Percentiles rank a stretch among this genome's conserved stretches.
Evolutionary conservation across 2,888 invertebrate genomes (phyloP).

Genomic region (Corbicula japonica): DNA sequence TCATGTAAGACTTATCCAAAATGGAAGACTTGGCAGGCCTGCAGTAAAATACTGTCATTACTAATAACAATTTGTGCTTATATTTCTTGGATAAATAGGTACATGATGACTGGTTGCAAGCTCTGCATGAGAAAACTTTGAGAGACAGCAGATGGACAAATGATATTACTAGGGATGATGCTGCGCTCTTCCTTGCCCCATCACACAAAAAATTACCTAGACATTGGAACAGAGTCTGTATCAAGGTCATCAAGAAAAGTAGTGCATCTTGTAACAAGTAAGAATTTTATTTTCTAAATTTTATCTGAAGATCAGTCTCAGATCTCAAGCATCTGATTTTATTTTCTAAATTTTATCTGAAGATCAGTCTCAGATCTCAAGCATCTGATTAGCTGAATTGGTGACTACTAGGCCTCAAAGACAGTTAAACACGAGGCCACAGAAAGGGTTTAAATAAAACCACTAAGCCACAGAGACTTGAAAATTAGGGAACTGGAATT

Average conservation of each 20-base stretch:
- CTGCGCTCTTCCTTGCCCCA: conserved; percentile 77
- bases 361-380: too few species aligned
- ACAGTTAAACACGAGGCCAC: too few species aligned
- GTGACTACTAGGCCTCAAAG: too few species aligned
- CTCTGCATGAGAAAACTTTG: conserved; percentile 53
- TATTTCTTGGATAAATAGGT: conserved; percentile 61
- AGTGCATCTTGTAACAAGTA: conserved; percentile 71
- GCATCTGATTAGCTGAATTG: too few species aligned
- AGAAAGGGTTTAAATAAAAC: too few species aligned
- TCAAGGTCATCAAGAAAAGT: conserved; percentile 78
- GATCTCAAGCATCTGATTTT: too few species aligned
- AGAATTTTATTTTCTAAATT: conserved; percentile 2
- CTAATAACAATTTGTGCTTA: background rate
- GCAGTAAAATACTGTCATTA: too few species aligned
- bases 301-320: background rate
- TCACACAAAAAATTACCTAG: conserved; percentile 75
- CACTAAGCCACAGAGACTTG: too few species aligned
- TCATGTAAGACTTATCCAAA: too few species aligned
- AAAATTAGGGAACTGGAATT: too few species aligned
- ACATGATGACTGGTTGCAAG: conserved; percentile 75
- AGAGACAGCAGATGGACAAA: conserved; percentile 35
- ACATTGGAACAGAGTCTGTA: conserved; percentile 78
- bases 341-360: background rate
- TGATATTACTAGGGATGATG: conserved; percentile 60
- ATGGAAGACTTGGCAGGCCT: too few species aligned